Conservation (phyloP, 2,113 vertebrate genomes). For the Ciconia stormi region DNA sequence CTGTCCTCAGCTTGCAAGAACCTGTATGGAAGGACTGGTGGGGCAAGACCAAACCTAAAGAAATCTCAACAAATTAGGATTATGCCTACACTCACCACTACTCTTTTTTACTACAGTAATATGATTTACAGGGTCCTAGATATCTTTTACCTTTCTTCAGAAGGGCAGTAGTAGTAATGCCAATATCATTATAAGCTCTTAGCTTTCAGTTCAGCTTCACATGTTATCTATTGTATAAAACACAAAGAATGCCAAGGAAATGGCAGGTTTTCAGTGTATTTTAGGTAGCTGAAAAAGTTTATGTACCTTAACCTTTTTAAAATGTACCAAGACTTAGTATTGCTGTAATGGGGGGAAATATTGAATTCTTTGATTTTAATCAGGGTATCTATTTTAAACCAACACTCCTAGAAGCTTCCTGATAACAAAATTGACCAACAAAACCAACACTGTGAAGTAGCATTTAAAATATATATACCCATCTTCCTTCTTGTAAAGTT, state of each 20-base stretch:
- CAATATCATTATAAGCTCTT: neutral
- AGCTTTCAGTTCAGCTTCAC: neutral
- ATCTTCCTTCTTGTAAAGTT: neutral
- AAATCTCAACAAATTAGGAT: neutral
- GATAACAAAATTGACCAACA: neutral
- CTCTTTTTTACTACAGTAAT: neutral
- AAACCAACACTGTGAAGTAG: neutral
- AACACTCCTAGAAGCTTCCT: neutral
- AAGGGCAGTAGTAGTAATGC: neutral
- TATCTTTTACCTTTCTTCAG: neutral
- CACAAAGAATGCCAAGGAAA: neutral
- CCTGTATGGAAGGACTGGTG: neutral
- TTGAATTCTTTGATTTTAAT: slow-evolving; percentile 11
- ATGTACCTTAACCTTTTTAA: neutral
- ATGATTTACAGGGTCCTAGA: neutral
- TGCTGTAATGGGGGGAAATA: neutral
- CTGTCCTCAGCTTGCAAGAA: neutral
- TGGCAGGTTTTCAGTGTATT: neutral
- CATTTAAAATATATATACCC: neutral
- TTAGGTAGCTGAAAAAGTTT: neutral
- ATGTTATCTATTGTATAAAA: neutral
- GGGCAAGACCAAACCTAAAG: neutral
- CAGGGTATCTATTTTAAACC: neutral
- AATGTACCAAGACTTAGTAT: neutral
- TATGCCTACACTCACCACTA: neutral